Conservation (phyloP, 2,888 invertebrate species). For the Notocelia uddmanniana region DNA sequence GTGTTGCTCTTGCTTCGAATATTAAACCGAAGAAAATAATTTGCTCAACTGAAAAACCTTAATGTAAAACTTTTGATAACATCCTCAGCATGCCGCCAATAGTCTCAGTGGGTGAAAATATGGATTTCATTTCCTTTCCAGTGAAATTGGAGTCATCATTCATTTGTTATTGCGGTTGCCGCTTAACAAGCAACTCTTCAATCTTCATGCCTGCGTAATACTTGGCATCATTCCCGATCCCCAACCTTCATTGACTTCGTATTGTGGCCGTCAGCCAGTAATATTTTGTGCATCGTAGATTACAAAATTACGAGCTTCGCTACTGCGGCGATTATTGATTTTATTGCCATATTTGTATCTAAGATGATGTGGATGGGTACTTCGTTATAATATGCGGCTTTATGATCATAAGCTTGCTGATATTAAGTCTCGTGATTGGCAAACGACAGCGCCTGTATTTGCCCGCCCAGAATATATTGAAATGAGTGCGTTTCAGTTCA, state of each 20-base stretch:
- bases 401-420: constrained; percentile 46
- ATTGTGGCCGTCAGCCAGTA: constrained; percentile 73
- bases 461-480: too few species aligned
- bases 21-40: constrained; percentile 11
- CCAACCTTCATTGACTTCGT: constrained; percentile 63
- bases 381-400: constrained; percentile 47
- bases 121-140: constrained; percentile 46
- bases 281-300: constrained; percentile 66
- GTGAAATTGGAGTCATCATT: constrained; percentile 52
- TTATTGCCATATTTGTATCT: constrained; percentile 44
- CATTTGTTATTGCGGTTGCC: constrained; percentile 58
- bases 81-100: constrained; percentile 30
- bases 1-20: background rate
- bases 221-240: constrained; percentile 72
- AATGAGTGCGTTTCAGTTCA: too few species aligned
- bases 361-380: constrained; percentile 37
- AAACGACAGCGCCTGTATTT: constrained; percentile 11
- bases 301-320: constrained; percentile 53
- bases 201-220: constrained; percentile 68
- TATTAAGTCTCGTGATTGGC: constrained; percentile 29
- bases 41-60: constrained; percentile 19
- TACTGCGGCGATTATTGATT: constrained; percentile 59
- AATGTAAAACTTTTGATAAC: constrained; percentile 41
- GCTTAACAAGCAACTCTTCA: constrained; percentile 71
- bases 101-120: constrained; percentile 41